Conservation (phyloP, 1,140 invertebrate species). For the Ditylenchus dipsaci region DNA sequence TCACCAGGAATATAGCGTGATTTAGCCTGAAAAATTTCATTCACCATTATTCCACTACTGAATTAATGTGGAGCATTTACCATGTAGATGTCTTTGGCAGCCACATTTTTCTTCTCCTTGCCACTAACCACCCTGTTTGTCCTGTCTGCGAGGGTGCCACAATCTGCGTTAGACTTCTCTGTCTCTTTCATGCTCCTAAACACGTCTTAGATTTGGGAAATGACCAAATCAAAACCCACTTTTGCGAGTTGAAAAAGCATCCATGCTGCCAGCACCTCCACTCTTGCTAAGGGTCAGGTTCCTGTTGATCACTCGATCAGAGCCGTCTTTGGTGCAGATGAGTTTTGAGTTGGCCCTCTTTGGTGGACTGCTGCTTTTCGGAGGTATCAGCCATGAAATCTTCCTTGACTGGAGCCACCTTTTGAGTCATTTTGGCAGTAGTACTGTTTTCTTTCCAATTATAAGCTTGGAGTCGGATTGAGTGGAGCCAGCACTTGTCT, state of each 20-base stretch:
- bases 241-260: conserved; percentile 16
- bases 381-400: background rate
- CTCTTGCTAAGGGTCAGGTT: conserved; percentile 44
- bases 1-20: conserved; percentile 69
- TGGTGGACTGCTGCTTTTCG: background rate
- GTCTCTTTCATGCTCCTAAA: background rate
- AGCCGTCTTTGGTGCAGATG: conserved; percentile 32
- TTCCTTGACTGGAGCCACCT: conserved; percentile 35
- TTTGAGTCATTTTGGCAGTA: conserved; percentile 42
- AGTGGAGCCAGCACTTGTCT: conserved; percentile 49
- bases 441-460: conserved; percentile 27
- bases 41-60: no score
- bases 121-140: conserved; percentile 43
- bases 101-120: conserved; percentile 35
- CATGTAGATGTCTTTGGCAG: conserved; percentile 70
- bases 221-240: background rate
- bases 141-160: conserved; percentile 40
- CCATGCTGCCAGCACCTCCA: conserved; percentile 12
- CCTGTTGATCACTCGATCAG: conserved; percentile 36
- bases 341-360: conserved; percentile 2
- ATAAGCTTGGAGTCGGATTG: conserved; percentile 55
- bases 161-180: conserved; percentile 4
- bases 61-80: no score
- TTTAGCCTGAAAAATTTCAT: conserved; percentile 61
- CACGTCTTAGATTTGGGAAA: background rate